Evolutionary conservation across 2,113 vertebrate genomes (phyloP).

Genomic region (Dissostichus mawsoni): DNA sequence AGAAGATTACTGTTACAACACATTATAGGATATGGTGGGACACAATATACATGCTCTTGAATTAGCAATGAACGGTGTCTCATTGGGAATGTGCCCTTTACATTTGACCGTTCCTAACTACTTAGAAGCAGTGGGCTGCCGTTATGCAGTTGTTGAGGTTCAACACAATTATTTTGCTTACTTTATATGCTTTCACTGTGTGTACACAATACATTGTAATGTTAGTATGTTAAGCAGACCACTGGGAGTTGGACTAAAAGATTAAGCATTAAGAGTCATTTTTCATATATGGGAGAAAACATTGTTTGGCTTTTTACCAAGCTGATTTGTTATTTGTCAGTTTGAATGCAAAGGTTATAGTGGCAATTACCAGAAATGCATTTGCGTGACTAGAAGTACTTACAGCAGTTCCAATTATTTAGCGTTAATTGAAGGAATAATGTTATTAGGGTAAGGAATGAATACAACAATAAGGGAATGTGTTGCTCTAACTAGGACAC

Average conservation of each 20-base stretch:
- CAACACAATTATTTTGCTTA: too few species aligned
- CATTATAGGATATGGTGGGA: too few species aligned
- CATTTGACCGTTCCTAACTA: too few species aligned
- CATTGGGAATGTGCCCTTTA: too few species aligned
- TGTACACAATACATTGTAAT: not conserved
- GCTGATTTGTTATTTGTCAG: slow-evolving; percentile 23
- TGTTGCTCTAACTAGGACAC: not conserved
- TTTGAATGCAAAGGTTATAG: slow-evolving; percentile 18
- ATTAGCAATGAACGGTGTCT: too few species aligned
- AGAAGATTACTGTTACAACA: too few species aligned
- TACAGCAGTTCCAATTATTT: slow-evolving; percentile 21
- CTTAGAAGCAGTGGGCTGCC: too few species aligned
- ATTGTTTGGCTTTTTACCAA: slow-evolving; percentile 32
- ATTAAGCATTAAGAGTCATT: not conserved
- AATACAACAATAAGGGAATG: slow-evolving; percentile 28
- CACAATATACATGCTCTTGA: too few species aligned
- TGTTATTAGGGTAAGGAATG: not conserved
- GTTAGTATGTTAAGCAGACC: not conserved
- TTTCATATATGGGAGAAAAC: slow-evolving; percentile 4
- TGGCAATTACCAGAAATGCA: slow-evolving; percentile 8
- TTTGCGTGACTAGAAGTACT: not conserved
- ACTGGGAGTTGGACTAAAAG: slow-evolving; percentile 4
- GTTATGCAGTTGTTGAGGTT: too few species aligned
- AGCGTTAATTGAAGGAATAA: slow-evolving; percentile 27
- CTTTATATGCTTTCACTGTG: not conserved